These are phyloP conservation scores for Eubucco bourcierii DNA, from an alignment of 2,113 vertebrate genomes.

Conservation along the genomic window DNA sequence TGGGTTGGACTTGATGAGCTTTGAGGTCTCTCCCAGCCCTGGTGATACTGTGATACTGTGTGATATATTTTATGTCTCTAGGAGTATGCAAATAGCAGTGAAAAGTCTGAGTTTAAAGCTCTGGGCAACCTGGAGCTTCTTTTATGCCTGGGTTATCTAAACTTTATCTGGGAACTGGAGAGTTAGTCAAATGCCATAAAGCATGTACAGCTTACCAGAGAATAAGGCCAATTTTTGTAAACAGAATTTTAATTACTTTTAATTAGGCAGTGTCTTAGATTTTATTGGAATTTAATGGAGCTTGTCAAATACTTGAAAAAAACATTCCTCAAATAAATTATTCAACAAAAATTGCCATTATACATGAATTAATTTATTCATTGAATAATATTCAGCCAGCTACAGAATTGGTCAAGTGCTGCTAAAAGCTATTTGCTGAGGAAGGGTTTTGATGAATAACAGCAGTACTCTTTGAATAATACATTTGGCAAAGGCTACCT, in stretches of 20 bases:
- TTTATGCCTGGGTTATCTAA: not conserved
- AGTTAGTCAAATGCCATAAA: slow-evolving; percentile 21
- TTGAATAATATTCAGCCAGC: not conserved
- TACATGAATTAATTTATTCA: slow-evolving; percentile 36
- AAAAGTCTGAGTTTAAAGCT: not conserved
- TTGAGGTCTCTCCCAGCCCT: too few species aligned
- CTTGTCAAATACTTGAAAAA: slow-evolving; percentile 33
- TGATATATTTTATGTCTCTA: not conserved
- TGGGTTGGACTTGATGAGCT: too few species aligned
- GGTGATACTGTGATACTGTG: too few species aligned
- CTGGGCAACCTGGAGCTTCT: not conserved
- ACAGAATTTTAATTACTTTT: slow-evolving; percentile 28
- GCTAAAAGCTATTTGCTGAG: slow-evolving; percentile 18
- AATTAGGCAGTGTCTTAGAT: not conserved
- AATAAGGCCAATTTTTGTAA: slow-evolving; percentile 27
- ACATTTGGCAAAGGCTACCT: not conserved
- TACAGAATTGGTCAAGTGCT: slow-evolving; percentile 22
- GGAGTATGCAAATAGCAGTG: not conserved
- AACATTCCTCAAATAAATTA: slow-evolving; percentile 39
- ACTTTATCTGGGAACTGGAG: not conserved
- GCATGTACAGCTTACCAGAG: not conserved
- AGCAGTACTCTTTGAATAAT: slow-evolving; percentile 9
- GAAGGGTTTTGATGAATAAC: not conserved
- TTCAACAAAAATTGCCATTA: slow-evolving; percentile 33
- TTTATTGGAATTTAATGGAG: slow-evolving; percentile 31